A percentile compares a stretch with the other conserved stretches of the same genome.
These are phyloP conservation scores for Dreissena polymorpha DNA, from an alignment of 1,140 invertebrate genomes.

Conservation along the genomic window DNA sequence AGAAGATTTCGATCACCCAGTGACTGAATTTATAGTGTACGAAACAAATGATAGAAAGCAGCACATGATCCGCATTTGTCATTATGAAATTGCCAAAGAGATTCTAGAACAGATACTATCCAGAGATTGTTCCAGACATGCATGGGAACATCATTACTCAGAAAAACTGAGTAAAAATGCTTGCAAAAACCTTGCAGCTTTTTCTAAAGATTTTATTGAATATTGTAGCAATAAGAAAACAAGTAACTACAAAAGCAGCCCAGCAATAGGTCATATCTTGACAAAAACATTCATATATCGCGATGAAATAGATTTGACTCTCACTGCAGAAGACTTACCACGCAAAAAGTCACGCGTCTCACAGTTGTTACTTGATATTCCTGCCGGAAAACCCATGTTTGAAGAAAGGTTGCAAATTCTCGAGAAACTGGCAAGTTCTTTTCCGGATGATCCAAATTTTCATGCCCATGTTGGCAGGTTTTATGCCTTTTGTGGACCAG, in stretches of 20 bases:
- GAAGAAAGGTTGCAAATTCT: slow-evolving; percentile 53
- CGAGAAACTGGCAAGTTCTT: slow-evolving; percentile 50
- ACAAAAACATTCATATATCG: slow-evolving; percentile 60
- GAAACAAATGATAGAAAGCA: slow-evolving; percentile 31
- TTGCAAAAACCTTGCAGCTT: slow-evolving; percentile 35
- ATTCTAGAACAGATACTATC: slow-evolving; percentile 65
- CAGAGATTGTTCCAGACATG: background rate
- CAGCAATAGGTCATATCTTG: slow-evolving; percentile 47
- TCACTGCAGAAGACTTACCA: slow-evolving; percentile 30
- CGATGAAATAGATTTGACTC: slow-evolving; percentile 51
- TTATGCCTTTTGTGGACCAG: slow-evolving; percentile 57
- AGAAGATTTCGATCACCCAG: slow-evolving; percentile 50
- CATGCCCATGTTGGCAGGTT: slow-evolving; percentile 59
- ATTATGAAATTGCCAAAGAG: slow-evolving; percentile 57
- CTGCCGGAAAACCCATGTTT: slow-evolving; percentile 31
- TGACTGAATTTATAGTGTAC: slow-evolving; percentile 49
- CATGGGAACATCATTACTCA: background rate
- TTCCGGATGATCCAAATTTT: slow-evolving; percentile 58
- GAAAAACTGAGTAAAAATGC: slow-evolving; percentile 36
- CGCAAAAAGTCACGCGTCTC: slow-evolving; percentile 50
- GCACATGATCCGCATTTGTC: slow-evolving; percentile 56
- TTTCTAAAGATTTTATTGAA: slow-evolving; percentile 56
- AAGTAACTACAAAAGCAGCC: slow-evolving; percentile 30
- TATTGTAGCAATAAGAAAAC: slow-evolving; percentile 53
- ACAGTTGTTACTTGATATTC: slow-evolving; percentile 53